Percentiles rank a stretch among this genome's conserved stretches.
Evolutionary conservation across 2,113 vertebrate species (phyloP).

Genomic region (Rhea pennata): DNA sequence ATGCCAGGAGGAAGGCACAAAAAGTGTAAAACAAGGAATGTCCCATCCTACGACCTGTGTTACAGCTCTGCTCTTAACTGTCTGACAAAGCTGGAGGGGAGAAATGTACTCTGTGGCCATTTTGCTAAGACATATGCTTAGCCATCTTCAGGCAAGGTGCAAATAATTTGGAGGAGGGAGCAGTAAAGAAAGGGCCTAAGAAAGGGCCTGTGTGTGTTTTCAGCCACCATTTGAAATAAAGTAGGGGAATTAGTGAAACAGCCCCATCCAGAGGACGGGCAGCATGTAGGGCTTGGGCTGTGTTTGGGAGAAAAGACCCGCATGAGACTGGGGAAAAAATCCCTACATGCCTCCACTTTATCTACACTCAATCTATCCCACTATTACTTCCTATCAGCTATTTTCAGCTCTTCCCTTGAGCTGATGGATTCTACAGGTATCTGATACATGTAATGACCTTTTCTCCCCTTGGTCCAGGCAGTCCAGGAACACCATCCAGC

Average conservation of each 20-base stretch:
- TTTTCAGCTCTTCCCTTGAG: background rate
- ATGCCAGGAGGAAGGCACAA: background rate
- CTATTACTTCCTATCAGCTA: background rate
- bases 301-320: background rate
- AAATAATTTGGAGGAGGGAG: background rate
- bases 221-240: background rate
- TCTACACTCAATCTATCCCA: background rate
- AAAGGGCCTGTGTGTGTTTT: background rate
- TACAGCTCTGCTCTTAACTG: background rate
- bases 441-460: constrained; percentile 70
- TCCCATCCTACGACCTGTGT: background rate
- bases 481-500: constrained; percentile 80
- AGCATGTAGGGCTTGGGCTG: background rate
- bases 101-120: background rate
- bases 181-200: background rate
- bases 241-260: background rate
- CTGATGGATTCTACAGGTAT: background rate
- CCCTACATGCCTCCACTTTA: background rate
- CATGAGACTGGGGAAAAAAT: background rate
- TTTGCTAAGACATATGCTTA: background rate
- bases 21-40: background rate
- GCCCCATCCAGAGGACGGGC: background rate
- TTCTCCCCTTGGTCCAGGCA: constrained; percentile 81
- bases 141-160: background rate
- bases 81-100: background rate